A percentile compares a stretch with the other conserved stretches of the same genome.
Evolutionary conservation across 2,113 vertebrate species (phyloP).

Genomic region (Melanerpes formicivorus): DNA sequence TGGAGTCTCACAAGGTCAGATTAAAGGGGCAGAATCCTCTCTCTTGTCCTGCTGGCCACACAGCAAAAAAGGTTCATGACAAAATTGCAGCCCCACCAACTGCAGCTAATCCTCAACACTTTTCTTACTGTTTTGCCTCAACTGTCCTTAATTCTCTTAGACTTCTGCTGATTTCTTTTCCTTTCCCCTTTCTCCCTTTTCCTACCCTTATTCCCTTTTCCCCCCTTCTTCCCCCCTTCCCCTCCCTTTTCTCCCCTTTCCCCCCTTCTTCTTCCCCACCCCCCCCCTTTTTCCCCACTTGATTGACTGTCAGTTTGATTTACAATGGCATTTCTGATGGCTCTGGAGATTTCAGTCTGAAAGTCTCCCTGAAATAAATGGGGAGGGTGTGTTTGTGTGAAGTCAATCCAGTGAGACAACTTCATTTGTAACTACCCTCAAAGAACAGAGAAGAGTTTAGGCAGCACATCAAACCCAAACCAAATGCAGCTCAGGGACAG

Average conservation of each 20-base stretch:
- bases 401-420: slow-evolving; percentile 56
- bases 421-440: slow-evolving; percentile 58
- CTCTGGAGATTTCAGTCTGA: slow-evolving; percentile 54
- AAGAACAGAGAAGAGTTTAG: slow-evolving; percentile 42
- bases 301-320: slow-evolving; percentile 64
- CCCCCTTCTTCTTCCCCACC: too few species aligned
- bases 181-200: too few species aligned
- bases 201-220: neutral
- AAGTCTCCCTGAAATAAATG: slow-evolving; percentile 34
- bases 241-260: too few species aligned
- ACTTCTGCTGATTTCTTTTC: neutral
- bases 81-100: neutral
- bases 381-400: neutral
- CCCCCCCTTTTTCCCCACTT: neutral
- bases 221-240: too few species aligned
- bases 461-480: slow-evolving; percentile 9
- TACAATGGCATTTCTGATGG: slow-evolving; percentile 55
- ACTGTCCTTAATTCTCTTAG: neutral
- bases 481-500: slow-evolving; percentile 20
- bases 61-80: neutral
- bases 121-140: neutral
- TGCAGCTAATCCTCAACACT: neutral
- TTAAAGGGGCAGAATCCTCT: too few species aligned
- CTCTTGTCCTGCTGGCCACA: too few species aligned
- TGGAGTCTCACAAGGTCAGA: too few species aligned